A percentile compares a stretch with the other conserved stretches of the same genome.
Conservation (phyloP, 2,797 vertebrate species). For the Myiothlypis coronata region DNA sequence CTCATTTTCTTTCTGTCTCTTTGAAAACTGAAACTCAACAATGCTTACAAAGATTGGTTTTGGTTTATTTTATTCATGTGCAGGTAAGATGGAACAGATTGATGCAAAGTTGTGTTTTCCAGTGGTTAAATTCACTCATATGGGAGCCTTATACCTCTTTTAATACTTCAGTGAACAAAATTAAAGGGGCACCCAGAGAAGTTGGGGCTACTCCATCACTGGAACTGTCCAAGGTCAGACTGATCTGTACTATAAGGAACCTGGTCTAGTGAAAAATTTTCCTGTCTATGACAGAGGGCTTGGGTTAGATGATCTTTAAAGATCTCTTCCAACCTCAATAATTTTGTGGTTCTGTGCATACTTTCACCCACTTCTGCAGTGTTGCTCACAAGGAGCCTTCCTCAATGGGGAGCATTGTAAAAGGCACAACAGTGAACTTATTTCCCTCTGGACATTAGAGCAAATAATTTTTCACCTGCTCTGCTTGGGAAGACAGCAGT, state of each 20-base stretch:
- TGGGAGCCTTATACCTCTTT: background rate
- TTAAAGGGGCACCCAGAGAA: background rate
- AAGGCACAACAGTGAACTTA: background rate
- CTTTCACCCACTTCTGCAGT: background rate
- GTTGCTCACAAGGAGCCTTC: background rate
- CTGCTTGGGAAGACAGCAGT: background rate
- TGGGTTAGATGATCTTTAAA: background rate
- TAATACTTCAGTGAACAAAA: background rate
- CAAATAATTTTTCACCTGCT: background rate
- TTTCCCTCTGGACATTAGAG: background rate
- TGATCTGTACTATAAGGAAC: background rate
- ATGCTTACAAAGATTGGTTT: rapidly evolving
- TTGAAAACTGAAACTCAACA: background rate
- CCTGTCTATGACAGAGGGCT: rapidly evolving
- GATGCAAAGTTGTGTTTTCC: background rate
- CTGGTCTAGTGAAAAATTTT: background rate
- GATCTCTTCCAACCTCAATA: background rate
- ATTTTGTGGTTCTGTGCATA: background rate
- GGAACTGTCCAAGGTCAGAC: background rate
- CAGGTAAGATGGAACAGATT: background rate
- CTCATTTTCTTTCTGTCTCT: background rate
- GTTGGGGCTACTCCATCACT: background rate
- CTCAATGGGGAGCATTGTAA: background rate
- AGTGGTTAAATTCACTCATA: background rate
- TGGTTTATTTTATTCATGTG: background rate